Evolutionary conservation across 2,113 vertebrate genomes (phyloP), one percentile per base, ranked within the genome.

Genomic region (Bubo bubo): DNA sequence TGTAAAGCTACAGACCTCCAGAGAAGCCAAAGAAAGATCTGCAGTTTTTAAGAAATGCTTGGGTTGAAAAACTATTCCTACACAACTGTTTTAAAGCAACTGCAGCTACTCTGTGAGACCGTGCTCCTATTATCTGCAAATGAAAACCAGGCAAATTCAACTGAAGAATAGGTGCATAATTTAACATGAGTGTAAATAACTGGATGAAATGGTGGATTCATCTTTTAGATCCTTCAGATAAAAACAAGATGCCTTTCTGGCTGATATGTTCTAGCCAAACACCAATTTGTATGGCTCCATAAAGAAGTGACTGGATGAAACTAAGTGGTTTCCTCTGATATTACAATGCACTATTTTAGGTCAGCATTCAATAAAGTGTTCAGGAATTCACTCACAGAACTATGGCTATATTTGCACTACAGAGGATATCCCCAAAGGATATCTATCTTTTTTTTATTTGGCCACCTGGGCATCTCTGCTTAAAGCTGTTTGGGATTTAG

Each of bases 201-300:
- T 62, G 77, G 43, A 82, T 82, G 66, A 94, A 90, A 93, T 85
- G 39, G 73, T 45, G 58, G 43, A 35, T 41, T 95, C 75, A 77
- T 83, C 74, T 71, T 80, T 92, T 86, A 80, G 60, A 92, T 66
- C 45, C 50, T 84, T 64, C 56, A 96, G 35, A 96, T 92, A 59
- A 95, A 88, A 95, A 88, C 79, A 95, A 93, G 83, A 92, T 93
- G 86, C 53, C 67, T 67, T 86, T 90, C 86, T 95, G 79, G 37
- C 14, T 94, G 67, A 64, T 83, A 45, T 21, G 23, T 35, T 88
- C 56, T 74, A 91, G 63, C 14, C 52, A 92, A 93, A 83, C 18
- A 81, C 34, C 70, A 72, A 86, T 70, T 56, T 56, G 27, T 75
- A 59, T 8, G 21, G 27, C 59, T 93, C 41, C 34, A 8, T 80